These are phyloP conservation scores for Archips xylosteana DNA, from an alignment of 2,888 invertebrate genomes.

Conservation along the genomic window DNA sequence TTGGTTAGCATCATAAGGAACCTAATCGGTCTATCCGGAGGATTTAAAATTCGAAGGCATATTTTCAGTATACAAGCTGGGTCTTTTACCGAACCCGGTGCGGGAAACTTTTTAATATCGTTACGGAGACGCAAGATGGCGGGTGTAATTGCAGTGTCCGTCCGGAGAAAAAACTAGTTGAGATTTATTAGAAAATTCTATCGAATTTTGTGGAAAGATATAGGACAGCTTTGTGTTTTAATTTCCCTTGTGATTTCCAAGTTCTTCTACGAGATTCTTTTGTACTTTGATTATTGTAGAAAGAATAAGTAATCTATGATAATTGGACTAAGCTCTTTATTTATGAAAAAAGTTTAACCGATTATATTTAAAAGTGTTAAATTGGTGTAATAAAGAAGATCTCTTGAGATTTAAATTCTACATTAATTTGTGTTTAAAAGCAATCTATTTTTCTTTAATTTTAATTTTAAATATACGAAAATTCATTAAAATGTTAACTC, in stretches of 20 bases:
- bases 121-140: conserved; percentile 36
- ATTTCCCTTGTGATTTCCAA: conserved; percentile 34
- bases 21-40: conserved; percentile 11
- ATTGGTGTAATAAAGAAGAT: too few relatives aligned
- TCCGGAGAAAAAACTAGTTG: conserved; percentile 29
- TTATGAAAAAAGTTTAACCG: too few relatives aligned
- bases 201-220: conserved; percentile 32
- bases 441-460: too few relatives aligned
- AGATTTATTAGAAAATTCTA: conserved; percentile 40
- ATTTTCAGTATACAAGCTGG: conserved; percentile 18
- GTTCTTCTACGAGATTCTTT: not conserved
- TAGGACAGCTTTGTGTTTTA: conserved; percentile 19
- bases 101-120: conserved; percentile 39
- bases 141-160: conserved; percentile 35
- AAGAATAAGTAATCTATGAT: too few relatives aligned
- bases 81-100: conserved; percentile 28
- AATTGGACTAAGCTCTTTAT: too few relatives aligned
- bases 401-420: too few relatives aligned
- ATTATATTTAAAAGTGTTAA: too few relatives aligned
- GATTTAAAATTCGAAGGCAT: conserved; percentile 22
- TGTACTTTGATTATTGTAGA: too few relatives aligned
- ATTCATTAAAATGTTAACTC: too few relatives aligned
- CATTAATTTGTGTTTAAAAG: too few relatives aligned
- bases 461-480: too few relatives aligned
- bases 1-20: conserved; percentile 1